phyloP scores from a whole-genome alignment of 2,113 vertebrate genomes.

The Myocastor coypus region DNA sequence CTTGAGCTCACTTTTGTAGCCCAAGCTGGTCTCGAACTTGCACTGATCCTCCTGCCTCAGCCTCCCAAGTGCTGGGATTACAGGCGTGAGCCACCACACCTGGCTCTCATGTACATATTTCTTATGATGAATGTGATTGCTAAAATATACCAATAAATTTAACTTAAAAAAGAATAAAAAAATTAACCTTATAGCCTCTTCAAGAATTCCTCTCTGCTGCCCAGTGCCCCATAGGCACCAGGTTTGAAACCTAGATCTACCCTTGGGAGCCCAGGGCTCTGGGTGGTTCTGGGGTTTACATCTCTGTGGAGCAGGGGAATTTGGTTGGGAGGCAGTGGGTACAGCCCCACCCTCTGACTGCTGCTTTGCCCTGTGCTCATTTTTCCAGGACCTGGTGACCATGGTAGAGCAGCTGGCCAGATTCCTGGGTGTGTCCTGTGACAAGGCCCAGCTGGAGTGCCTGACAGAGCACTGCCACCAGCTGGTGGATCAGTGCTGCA shows the following conservation, averaged over 20 bases:
- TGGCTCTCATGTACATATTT: no score
- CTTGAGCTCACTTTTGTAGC: no score
- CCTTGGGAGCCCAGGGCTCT: accelerated
- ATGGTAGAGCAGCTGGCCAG: constrained; percentile 94
- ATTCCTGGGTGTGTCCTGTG: constrained; percentile 96
- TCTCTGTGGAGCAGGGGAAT: no score
- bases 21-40: no score
- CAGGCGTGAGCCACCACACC: no score
- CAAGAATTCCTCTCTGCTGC: background rate
- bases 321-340: background rate
- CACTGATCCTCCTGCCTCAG: no score
- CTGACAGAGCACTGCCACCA: constrained; percentile 97
- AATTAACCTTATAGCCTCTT: accelerated
- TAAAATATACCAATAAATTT: no score
- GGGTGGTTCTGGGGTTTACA: accelerated
- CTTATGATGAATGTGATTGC: no score
- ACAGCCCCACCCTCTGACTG: background rate
- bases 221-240: accelerated
- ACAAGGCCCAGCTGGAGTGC: constrained; percentile 95
- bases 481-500: constrained; percentile 97
- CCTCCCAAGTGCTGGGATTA: no score
- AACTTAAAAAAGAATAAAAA: no score
- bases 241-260: background rate
- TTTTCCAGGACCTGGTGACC: constrained; percentile 92
- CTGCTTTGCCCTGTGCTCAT: background rate